phyloP scores from a whole-genome alignment of 2,113 vertebrate species.

The Pelecanoides urinatrix region DNA sequence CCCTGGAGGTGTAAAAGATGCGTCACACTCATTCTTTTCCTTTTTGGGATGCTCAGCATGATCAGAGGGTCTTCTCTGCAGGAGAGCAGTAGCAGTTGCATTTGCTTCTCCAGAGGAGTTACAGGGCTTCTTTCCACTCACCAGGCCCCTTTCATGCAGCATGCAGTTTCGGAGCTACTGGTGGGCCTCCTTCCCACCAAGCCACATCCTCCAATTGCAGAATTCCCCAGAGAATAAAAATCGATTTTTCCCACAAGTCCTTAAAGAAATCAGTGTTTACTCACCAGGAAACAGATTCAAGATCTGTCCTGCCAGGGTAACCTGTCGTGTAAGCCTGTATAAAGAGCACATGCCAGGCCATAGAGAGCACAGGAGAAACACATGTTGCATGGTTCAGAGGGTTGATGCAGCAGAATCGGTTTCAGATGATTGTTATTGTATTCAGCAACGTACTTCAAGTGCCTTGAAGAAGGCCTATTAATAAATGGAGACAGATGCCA shows the following conservation, averaged over 20 bases:
- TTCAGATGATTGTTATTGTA: background rate
- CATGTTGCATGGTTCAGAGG: background rate
- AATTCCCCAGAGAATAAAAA: background rate
- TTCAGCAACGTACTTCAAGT: background rate
- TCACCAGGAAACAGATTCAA: background rate
- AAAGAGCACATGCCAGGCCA: background rate
- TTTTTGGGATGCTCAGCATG: background rate
- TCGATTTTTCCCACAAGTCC: background rate
- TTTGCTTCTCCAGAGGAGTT: background rate
- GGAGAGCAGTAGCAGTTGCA: background rate
- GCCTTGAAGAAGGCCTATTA: background rate
- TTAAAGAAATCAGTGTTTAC: background rate
- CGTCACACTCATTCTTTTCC: background rate
- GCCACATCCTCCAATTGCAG: background rate
- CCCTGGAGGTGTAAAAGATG: background rate
- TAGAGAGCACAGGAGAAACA: background rate
- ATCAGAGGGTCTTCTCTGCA: background rate
- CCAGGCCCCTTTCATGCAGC: background rate
- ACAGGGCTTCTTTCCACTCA: background rate
- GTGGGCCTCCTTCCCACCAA: background rate
- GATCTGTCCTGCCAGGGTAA: background rate
- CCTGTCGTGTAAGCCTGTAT: background rate
- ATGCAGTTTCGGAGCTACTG: background rate
- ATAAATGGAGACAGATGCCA: background rate
- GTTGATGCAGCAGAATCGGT: background rate